Conservation (phyloP, 2,113 vertebrate genomes). For the Hydropotes inermis region DNA sequence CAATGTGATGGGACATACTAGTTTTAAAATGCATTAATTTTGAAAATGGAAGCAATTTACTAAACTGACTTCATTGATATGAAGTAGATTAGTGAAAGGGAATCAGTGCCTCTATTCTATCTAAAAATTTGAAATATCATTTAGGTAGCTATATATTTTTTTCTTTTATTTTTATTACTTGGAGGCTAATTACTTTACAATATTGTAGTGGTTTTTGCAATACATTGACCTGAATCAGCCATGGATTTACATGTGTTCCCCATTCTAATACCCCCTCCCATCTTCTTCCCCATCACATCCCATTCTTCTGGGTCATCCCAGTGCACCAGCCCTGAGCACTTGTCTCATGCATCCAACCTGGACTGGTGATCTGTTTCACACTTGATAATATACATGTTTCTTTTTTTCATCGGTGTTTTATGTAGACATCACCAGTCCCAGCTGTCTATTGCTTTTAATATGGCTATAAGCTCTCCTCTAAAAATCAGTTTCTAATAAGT, state of each 20-base stretch:
- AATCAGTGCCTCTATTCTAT: neutral
- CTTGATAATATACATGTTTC: too few relatives aligned
- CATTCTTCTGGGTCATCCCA: too few relatives aligned
- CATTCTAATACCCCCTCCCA: too few relatives aligned
- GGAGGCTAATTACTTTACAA: too few relatives aligned
- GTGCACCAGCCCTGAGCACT: too few relatives aligned
- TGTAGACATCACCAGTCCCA: neutral
- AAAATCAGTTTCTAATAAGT: neutral
- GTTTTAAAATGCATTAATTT: neutral
- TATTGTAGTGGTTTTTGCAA: too few relatives aligned
- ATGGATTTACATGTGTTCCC: too few relatives aligned
- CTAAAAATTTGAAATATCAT: neutral
- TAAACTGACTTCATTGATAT: neutral
- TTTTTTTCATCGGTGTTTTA: neutral
- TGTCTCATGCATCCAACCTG: too few relatives aligned
- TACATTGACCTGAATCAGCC: too few relatives aligned
- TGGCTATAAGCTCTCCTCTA: neutral
- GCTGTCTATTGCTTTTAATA: neutral
- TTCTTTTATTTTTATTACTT: too few relatives aligned
- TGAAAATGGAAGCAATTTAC: neutral
- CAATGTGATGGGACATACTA: neutral
- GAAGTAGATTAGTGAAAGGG: neutral
- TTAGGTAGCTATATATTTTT: neutral
- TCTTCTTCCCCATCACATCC: too few relatives aligned
- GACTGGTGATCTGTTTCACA: too few relatives aligned